A percentile compares a stretch with the other conserved stretches of the same genome.
Evolutionary conservation across 2,113 vertebrate species (phyloP).

Genomic region (Sciurus niger): DNA sequence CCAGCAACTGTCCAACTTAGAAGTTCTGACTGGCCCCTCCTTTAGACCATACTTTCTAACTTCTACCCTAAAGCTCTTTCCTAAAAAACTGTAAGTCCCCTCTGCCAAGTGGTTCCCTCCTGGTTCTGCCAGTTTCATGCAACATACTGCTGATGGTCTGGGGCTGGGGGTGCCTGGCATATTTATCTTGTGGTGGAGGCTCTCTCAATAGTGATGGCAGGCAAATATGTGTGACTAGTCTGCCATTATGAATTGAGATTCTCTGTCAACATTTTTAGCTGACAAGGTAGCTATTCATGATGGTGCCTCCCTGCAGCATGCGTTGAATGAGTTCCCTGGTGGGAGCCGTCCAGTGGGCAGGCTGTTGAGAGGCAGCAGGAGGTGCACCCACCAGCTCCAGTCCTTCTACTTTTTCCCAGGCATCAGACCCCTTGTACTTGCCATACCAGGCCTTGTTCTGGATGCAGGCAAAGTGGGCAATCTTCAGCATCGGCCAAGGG

Average conservation of each 20-base stretch:
- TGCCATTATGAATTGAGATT: neutral
- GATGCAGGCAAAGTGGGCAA: neutral
- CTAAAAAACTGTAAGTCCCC: neutral
- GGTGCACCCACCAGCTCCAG: accelerated
- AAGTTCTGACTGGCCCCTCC: neutral
- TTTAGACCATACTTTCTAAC: neutral
- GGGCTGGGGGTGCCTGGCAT: neutral
- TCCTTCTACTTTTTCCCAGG: no score
- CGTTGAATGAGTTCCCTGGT: neutral
- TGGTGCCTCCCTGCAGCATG: neutral
- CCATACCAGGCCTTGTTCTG: neutral
- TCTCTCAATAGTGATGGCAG: neutral
- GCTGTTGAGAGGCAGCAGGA: neutral
- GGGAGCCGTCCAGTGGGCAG: accelerated
- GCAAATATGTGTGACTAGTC: neutral
- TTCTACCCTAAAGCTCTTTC: neutral
- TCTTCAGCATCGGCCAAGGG: neutral
- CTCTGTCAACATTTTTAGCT: neutral
- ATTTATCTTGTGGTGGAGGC: neutral
- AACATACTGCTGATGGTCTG: neutral
- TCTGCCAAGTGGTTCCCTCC: neutral
- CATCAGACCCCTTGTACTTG: no score
- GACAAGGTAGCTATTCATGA: neutral
- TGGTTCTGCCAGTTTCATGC: neutral
- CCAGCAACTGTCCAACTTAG: neutral